Evolutionary conservation across 2,888 invertebrate species (phyloP), one percentile per base, ranked within the genome.

Genomic region (Dendrolimus houi): DNA sequence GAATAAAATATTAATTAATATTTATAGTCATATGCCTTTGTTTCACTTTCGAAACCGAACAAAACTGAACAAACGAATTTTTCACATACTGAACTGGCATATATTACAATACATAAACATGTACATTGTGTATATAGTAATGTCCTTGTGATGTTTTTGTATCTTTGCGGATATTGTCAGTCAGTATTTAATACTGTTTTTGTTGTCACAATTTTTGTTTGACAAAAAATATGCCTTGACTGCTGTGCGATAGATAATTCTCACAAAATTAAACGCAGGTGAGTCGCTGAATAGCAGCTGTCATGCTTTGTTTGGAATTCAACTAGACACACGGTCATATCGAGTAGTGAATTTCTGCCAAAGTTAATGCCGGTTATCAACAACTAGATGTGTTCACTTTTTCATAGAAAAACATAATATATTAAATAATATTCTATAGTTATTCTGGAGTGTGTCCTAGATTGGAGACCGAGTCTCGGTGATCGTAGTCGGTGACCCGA

Each of bases 281-380:
- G 67, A 66, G 61, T 63, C 62, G 55, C 63, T 63, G 67, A 68
- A 69, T 71, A 69, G 63, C 70, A 67, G 71, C 68, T 71, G 74
- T 77, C 74, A 79, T 68, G 77, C 68, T 75, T 66, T 66, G 72
- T 71, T 75, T 56, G 56, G 56, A 53, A 56, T 56, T 56, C 41
- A 53, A 53, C 52, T 41, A 12, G 41, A 52, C 40, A 41, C 41
- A 56, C 56, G 56, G 41, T 9, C 47, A 10, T 9, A 47, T 47
- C 47, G 47, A 12, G 9, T 9, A 29, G 29, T 29, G 29, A 29
- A 6, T 29, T 29, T 29, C 6, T 29, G 3, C 29, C 29, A 29
- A 29, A 29, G 29, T 29, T 29, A 29, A 29, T 29, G 29, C 29
- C 29, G 6, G 6, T 29, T 3, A 29, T 29, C 29, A 29, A 29